Percentiles rank a stretch among this genome's conserved stretches.
Evolutionary conservation across 2,888 invertebrate genomes (phyloP).

Genomic region (Hermodice carunculata): DNA sequence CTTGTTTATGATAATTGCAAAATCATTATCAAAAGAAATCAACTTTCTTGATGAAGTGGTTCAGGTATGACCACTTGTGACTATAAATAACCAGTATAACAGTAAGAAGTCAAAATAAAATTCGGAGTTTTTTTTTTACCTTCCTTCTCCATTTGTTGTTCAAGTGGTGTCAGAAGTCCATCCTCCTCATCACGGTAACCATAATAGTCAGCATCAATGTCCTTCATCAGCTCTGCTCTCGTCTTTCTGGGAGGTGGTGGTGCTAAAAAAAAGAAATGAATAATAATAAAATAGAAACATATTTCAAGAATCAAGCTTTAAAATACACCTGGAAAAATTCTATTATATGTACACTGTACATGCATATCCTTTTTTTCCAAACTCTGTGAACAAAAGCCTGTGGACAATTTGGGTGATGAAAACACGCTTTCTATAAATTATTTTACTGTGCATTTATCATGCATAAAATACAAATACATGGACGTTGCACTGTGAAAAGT

Average conservation of each 20-base stretch:
- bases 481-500: too few species aligned
- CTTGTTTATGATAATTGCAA: too few species aligned
- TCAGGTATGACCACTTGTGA: not conserved
- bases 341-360: too few species aligned
- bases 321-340: too few species aligned
- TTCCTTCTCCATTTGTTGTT: slow-evolving; percentile 83
- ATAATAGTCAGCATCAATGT: slow-evolving; percentile 99
- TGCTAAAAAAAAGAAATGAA: slow-evolving; percentile 67
- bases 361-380: too few species aligned
- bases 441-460: too few species aligned
- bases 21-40: not conserved
- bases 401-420: too few species aligned
- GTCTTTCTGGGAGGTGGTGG: slow-evolving; percentile 91
- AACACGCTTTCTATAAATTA: too few species aligned
- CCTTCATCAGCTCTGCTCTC: slow-evolving; percentile 95
- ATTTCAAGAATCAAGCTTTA: not conserved
- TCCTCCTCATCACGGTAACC: slow-evolving; percentile 99
- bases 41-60: not conserved
- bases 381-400: too few species aligned
- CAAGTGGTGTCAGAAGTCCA: slow-evolving; percentile 90
- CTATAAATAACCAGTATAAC: not conserved
- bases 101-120: not conserved
- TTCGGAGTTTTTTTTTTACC: slow-evolving; percentile 71
- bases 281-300: not conserved
- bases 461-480: too few species aligned